Base-by-base conservation (phyloP, 2,797 vertebrate species). In the Mallotus villosus region DNA sequence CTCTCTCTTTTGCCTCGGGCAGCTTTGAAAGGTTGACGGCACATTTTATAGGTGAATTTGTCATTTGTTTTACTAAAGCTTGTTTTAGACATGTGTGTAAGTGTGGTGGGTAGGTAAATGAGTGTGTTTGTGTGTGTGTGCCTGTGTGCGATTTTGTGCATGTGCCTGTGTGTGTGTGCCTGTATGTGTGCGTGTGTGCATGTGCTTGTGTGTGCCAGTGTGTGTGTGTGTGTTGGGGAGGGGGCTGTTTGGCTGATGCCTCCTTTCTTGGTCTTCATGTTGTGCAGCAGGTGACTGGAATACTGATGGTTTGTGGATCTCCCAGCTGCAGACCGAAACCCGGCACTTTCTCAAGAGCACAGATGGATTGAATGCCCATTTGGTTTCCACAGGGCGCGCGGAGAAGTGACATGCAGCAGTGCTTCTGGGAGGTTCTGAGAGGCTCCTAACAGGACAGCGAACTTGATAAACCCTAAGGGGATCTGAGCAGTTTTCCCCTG, bases 31-130 rank as follows among this genome's bases (percentile, higher is more conserved):
- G 84, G 86, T 86, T 85, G 81, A 82, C 81, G 84, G 81, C 89
- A 85, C 87, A 90, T 81, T 83, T 78, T 74, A 81, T 73, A n/a
- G 68, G 68, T 80, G 68, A 82, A 83, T 73, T 74, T 75, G 82
- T 82, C 78, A 85, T 92, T 89, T 87, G 87, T 90, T 90, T 89
- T 85, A 89, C 84, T 89, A 82, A 87, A 84, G 78, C 80, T 74
- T 81, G 66, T 82, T 78, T 79, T 65, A 81, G 67, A 71, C 73
- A 29, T 62, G 53, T 9, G 53, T 89, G 53, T 89, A 89, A 89
- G 41, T 46, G 41, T 46, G 37, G 9, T 41, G 11, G 37, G 37
- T 7, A 11, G 37, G 63, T 51, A 19, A 49, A 58, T 82, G 22
- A 8, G 46, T 82, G 27, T 67, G 53, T 7, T 24, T 88, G 90